A percentile compares a stretch with the other conserved stretches of the same genome.
Conservation (phyloP, 2,888 invertebrate species). For the Noctua janthe region DNA sequence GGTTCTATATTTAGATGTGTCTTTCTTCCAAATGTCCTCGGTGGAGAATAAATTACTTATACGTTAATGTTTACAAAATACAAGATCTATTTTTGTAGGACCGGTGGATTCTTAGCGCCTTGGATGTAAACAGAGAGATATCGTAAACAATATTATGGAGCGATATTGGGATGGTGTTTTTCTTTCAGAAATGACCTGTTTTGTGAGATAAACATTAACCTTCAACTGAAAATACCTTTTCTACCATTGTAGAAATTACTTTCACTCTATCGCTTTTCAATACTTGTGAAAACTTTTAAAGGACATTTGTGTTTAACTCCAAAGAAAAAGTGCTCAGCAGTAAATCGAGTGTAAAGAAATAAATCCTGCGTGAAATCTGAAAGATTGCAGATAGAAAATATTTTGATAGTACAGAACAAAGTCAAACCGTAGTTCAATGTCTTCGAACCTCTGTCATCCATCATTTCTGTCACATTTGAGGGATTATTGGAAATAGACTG, state of each 20-base stretch:
- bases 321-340: slow-evolving; percentile 18
- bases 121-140: slow-evolving; percentile 57
- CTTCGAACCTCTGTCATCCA: slow-evolving; percentile 45
- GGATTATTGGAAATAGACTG: slow-evolving; percentile 48
- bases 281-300: slow-evolving; percentile 20
- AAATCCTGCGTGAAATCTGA: slow-evolving; percentile 39
- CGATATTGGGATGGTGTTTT: slow-evolving; percentile 29
- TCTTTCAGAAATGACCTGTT: not conserved
- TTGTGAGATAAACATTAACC: slow-evolving; percentile 7
- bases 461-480: slow-evolving; percentile 53
- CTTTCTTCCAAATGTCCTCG: slow-evolving; percentile 9
- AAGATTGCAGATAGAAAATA: slow-evolving; percentile 43
- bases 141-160: slow-evolving; percentile 46
- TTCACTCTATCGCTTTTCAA: slow-evolving; percentile 7
- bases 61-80: slow-evolving; percentile 58
- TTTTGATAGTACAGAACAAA: slow-evolving; percentile 40
- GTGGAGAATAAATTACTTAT: slow-evolving; percentile 34
- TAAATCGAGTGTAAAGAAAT: slow-evolving; percentile 43
- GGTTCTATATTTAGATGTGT: slow-evolving; percentile 27
- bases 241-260: not conserved
- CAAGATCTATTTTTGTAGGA: slow-evolving; percentile 54
- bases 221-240: slow-evolving; percentile 5
- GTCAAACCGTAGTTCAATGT: slow-evolving; percentile 34
- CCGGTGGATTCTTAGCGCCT: slow-evolving; percentile 34
- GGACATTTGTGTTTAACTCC: slow-evolving; percentile 8